Conservation (phyloP, 2,113 vertebrate species). For the Actinemys pallida region DNA sequence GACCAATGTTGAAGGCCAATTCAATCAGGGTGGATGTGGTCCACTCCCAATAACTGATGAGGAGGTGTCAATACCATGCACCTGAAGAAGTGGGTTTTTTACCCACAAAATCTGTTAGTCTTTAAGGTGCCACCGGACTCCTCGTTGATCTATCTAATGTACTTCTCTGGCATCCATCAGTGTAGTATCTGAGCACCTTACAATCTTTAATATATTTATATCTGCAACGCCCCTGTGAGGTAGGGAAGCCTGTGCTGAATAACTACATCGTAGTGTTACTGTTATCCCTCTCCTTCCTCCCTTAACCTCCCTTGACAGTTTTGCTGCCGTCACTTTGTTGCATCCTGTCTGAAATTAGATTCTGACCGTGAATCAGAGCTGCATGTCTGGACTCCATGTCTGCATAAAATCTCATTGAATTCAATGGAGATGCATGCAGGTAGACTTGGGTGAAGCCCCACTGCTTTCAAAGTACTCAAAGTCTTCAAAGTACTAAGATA, state of each 20-base stretch:
- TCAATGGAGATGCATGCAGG: not conserved
- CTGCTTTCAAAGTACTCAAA: not conserved
- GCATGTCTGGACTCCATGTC: not conserved
- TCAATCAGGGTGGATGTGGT: too few species aligned
- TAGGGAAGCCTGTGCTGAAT: not conserved
- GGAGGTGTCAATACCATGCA: too few species aligned
- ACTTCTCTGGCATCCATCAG: not conserved
- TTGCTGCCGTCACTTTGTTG: not conserved
- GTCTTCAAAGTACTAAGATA: not conserved
- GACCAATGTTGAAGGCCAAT: too few species aligned
- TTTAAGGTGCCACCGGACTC: too few species aligned
- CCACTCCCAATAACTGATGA: too few species aligned
- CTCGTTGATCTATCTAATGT: not conserved
- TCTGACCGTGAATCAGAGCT: not conserved
- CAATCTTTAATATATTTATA: too few species aligned
- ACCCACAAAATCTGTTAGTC: too few species aligned
- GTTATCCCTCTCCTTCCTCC: not conserved
- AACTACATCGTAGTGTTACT: not conserved
- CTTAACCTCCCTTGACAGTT: too few species aligned
- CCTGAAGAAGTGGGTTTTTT: too few species aligned
- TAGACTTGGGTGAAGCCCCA: not conserved
- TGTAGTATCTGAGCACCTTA: not conserved
- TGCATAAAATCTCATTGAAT: not conserved
- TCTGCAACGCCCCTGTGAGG: not conserved
- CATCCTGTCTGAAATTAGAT: not conserved